These are phyloP conservation scores for Drosophila incognita DNA, from an alignment of 2,888 invertebrate genomes.

Conservation along the genomic window DNA sequence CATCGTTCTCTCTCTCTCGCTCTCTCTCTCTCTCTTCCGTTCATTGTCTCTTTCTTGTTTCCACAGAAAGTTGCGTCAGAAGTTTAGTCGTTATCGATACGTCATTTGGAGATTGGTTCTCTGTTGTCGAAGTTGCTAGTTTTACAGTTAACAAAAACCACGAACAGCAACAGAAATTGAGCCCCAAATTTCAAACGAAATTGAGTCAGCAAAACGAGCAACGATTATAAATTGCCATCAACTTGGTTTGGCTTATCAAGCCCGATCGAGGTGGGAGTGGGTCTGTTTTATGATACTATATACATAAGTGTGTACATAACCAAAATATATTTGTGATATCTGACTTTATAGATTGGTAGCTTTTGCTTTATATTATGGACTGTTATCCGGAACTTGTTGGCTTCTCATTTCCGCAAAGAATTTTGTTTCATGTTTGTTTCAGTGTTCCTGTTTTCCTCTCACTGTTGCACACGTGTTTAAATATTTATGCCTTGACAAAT, in stretches of 20 bases:
- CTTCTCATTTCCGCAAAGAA: conserved; percentile 31
- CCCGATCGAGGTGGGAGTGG: background rate
- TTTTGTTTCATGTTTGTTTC: conserved; percentile 38
- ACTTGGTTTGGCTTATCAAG: conserved; percentile 20
- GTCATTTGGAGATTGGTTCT: conserved; percentile 41
- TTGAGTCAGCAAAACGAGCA: conserved; percentile 28
- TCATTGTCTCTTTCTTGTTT: background rate
- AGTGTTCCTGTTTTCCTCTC: background rate
- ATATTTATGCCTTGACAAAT: conserved; percentile 78
- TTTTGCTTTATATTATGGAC: conserved; percentile 11
- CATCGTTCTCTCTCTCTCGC: background rate
- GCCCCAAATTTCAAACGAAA: conserved; percentile 16
- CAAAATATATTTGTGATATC: background rate
- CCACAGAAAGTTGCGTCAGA: conserved; percentile 37
- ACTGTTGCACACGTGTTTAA: conserved; percentile 76
- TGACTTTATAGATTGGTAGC: conserved; percentile 12
- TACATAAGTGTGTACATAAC: background rate
- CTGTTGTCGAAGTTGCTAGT: conserved; percentile 5
- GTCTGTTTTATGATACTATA: background rate
- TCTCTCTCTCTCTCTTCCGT: background rate
- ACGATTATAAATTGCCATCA: conserved; percentile 30
- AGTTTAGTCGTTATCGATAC: conserved; percentile 45
- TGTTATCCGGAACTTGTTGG: conserved; percentile 20
- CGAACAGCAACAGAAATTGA: conserved; percentile 1
- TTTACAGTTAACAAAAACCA: conserved; percentile 12